Base-by-base conservation (phyloP, 2,888 invertebrate species). In the Leptura quadrifasciata region DNA sequence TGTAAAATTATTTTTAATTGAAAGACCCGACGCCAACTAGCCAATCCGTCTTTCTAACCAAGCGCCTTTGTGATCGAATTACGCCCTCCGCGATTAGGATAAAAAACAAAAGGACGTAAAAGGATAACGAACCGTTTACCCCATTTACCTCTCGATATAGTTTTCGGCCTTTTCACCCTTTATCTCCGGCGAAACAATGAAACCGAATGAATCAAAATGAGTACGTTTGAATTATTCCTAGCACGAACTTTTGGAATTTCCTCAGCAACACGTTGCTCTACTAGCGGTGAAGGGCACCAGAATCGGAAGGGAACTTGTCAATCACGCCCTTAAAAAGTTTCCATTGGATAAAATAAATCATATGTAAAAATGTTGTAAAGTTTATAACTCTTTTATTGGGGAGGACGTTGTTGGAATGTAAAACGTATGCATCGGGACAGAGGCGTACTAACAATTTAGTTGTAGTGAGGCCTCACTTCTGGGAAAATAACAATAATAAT, bases 111-210 rank as follows among this genome's bases (percentile, higher is more conserved):
- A 47, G 27, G 64, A 20, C 5, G 5, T 15, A 21, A 9, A 60
- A 12, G 47, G 64, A 64, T 47, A 47, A 64, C 47, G 64, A 64
- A 47, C 20, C 64, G 47, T 64, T 64, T 47, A 64, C 27, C 47
- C 21, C 39, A 64, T 64, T 39, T 64, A 64, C 47, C 39, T 27
- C 47, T 24, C 39, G 64, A 39, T 64, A 64, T 47, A 64, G 47
- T 64, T 27, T 47, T 39, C 64, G 47, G 64, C 21, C 47, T 27
- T 47, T 20, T 18, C 64, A 64, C 64, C 60, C 60, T 64, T 64
- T 64, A 47, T 47, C 47, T 47, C 18, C 64, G 21, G 24, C 64
- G 52, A 64, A 64, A 64, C 64, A 64, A 64, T 64, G 47, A 47
- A 24, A 47, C 47, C 39, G 47, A 47, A 64, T 39, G 64, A 64